Conservation (phyloP, 1,140 invertebrate genomes). For the Leguminivora glycinivorella region DNA sequence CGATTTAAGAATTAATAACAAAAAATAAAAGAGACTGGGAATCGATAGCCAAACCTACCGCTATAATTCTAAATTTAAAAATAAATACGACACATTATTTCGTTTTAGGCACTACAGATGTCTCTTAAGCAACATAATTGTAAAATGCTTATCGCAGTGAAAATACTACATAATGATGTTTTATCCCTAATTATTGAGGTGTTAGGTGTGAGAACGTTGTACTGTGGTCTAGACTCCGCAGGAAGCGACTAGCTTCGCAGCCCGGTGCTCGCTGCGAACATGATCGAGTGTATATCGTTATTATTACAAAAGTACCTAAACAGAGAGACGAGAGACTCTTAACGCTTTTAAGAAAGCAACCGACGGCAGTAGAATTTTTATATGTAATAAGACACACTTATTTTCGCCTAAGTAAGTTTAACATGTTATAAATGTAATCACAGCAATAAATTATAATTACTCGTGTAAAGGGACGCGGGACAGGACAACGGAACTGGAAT, state of each 20-base stretch:
- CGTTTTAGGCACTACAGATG: conserved; percentile 11
- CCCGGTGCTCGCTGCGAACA: conserved; percentile 35
- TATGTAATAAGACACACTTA: conserved; percentile 70
- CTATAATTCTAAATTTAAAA: conserved; percentile 45
- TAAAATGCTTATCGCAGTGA: conserved; percentile 18
- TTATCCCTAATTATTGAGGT: conserved; percentile 27
- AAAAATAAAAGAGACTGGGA: conserved; percentile 31
- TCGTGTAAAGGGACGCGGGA: conserved; percentile 61
- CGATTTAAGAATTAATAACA: not conserved
- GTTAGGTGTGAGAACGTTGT: conserved; percentile 9
- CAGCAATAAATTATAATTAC: conserved; percentile 76
- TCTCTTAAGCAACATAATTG: conserved; percentile 20
- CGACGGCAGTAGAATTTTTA: conserved; percentile 57
- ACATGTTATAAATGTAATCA: conserved; percentile 76
- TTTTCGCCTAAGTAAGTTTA: conserved; percentile 69
- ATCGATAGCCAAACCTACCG: conserved; percentile 49
- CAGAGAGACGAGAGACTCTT: conserved; percentile 43
- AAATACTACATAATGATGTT: not conserved
- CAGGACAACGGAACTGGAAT: conserved; percentile 67
- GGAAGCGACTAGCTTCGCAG: conserved; percentile 44
- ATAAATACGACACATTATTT: conserved; percentile 46
- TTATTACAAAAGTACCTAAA: conserved; percentile 41
- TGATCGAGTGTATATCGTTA: conserved; percentile 42
- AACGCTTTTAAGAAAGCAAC: conserved; percentile 53
- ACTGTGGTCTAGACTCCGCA: conserved; percentile 29